Evolutionary conservation across 2,888 invertebrate species (phyloP).

Genomic region (Orthosia incerta): DNA sequence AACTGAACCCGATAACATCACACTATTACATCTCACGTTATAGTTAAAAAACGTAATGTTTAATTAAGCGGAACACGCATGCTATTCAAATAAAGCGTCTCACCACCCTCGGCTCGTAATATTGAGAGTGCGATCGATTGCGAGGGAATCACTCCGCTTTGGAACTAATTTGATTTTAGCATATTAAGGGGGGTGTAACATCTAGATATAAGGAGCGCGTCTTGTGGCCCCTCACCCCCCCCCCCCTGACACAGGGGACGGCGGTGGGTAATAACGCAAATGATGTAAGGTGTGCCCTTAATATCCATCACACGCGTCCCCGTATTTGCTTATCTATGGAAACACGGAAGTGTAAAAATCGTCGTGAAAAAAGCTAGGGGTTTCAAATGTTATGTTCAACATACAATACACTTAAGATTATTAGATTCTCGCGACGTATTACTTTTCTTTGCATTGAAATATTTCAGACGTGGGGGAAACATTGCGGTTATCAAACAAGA

Average conservation of each 20-base stretch:
- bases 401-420: constrained; percentile 85
- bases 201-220: constrained; percentile 89
- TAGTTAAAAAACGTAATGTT: constrained; percentile 69
- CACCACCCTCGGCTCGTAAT: constrained; percentile 80
- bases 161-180: constrained; percentile 91
- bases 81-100: constrained; percentile 76
- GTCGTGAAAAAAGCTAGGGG: constrained; percentile 83
- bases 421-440: constrained; percentile 73
- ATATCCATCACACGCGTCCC: constrained; percentile 90
- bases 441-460: constrained; percentile 50
- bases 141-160: constrained; percentile 88
- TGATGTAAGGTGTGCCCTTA: constrained; percentile 91
- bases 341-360: constrained; percentile 91
- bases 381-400: constrained; percentile 78
- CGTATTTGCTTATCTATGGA: constrained; percentile 91
- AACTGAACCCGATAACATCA: constrained; percentile 78
- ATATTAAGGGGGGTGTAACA: constrained; percentile 89
- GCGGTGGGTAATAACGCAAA: constrained; percentile 87
- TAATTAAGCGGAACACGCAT: constrained; percentile 76
- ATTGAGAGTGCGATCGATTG: constrained; percentile 87
- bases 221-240: constrained; percentile 82
- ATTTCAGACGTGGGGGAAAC: constrained; percentile 38
- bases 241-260: constrained; percentile 66
- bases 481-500: constrained; percentile 12
- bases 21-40: constrained; percentile 67